These are phyloP conservation scores for Aplysia californica DNA, from an alignment of 1,140 invertebrate species.

Conservation along the genomic window DNA sequence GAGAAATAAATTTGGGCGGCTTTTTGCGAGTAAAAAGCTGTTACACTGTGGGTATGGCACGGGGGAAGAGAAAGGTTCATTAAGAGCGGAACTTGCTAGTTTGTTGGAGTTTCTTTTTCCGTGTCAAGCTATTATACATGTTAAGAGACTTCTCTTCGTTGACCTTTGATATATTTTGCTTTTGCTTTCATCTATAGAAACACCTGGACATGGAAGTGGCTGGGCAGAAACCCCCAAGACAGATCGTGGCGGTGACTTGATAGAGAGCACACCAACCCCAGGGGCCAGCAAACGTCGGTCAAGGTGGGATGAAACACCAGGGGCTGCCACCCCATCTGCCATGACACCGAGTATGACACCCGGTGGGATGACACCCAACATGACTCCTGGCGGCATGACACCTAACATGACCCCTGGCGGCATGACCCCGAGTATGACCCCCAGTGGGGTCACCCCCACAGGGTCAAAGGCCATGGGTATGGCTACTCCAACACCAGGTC, in stretches of 20 bases:
- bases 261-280: constrained; percentile 76
- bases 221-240: constrained; percentile 95
- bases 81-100: no score
- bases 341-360: constrained; percentile 57
- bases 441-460: constrained; percentile 82
- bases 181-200: constrained; percentile 75
- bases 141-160: no score
- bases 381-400: constrained; percentile 74
- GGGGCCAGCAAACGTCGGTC: constrained; percentile 91
- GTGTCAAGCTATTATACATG: no score
- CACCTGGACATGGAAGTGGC: constrained; percentile 94
- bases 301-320: constrained; percentile 96
- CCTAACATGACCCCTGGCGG: constrained; percentile 73
- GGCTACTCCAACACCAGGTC: constrained; percentile 94
- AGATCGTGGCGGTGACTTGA: constrained; percentile 75
- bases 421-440: constrained; percentile 62
- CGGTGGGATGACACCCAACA: constrained; percentile 52
- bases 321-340: constrained; percentile 50
- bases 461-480: constrained; percentile 97
- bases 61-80: no score
- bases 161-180: not conserved
- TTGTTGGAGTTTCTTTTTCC: no score
- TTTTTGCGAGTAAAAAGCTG: no score
- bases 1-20: no score
- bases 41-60: no score